Evolutionary conservation across 1,140 invertebrate genomes (phyloP).

Genomic region (Lasioglossum baleicum): DNA sequence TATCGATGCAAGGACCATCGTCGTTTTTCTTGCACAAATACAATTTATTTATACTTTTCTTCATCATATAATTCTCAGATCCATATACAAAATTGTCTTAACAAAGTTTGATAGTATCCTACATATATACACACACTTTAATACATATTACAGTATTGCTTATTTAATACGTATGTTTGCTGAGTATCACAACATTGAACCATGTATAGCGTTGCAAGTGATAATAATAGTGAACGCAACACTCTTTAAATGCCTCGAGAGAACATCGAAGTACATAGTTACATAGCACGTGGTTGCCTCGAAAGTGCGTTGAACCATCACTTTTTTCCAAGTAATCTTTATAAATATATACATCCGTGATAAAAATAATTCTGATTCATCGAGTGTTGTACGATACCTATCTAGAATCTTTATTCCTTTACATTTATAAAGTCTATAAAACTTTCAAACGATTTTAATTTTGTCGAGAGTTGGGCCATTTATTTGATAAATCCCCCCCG

Average conservation of each 20-base stretch:
- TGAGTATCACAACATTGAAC: background rate
- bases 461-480: background rate
- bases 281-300: background rate
- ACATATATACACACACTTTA: background rate
- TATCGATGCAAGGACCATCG: background rate
- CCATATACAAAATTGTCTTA: background rate
- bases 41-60: constrained; percentile 6
- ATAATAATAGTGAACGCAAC: background rate
- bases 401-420: background rate
- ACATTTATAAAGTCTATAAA: constrained; percentile 4
- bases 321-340: background rate
- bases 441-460: background rate
- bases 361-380: constrained; percentile 16
- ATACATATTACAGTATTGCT: background rate
- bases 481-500: background rate
- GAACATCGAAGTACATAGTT: background rate
- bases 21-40: constrained; percentile 1
- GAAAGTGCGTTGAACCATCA: no score
- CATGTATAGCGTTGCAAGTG: background rate
- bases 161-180: background rate
- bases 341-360: background rate
- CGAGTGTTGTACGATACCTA: background rate
- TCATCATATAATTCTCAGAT: background rate
- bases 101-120: background rate
- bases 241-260: background rate